Evolutionary conservation across 1,140 invertebrate genomes (phyloP), one percentile per base, ranked within the genome.

Genomic region (Drosophila pruinosa): DNA sequence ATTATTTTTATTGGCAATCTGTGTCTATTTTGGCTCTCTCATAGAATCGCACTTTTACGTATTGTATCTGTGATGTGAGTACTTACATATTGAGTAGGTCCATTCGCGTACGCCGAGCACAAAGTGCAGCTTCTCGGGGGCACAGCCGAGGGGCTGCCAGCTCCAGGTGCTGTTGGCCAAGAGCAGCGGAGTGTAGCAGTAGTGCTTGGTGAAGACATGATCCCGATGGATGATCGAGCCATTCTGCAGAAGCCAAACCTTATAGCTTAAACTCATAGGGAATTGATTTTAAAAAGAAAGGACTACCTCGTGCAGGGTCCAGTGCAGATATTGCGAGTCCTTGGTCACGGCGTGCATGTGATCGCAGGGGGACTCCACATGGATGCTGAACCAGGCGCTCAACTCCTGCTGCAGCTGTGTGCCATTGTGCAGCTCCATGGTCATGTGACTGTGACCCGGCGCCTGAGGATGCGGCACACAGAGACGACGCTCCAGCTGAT

Each of bases 11-110:
- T 76, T 54, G 24, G 65, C 54, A 15, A 41, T 59, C 15, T 65
- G 39, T 34, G 34, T 54, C 69, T 85, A 85, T 73, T 73, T 70
- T 45, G 41, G 58, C 2, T 3, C 43, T 47, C 21, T 26, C 43
- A 19, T 7, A 2, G 1, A 43, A 12, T 47, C 19, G 45, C 45
- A 15, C 7, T 10, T 26, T 48, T 22, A 1, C 3, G 2, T 39
- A 5, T 17, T 15, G 8, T 53, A 17, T 52, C 7, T 52, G 39
- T 2, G 36, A 31, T 19, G 17, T 19, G 24, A 8, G 15, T 21
- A 71, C 89, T 89, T 58, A 90, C 89, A 90, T 58, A 88, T 83
- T 19, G 89, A 89, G 59, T 90, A 90, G 21, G 89, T 90, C 89
- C 89, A 90, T 12, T 90, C 89, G 5, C 70, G 68, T 0, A 83